phyloP scores from a whole-genome alignment of 2,797 vertebrate species.

The Thamnophis elegans region DNA sequence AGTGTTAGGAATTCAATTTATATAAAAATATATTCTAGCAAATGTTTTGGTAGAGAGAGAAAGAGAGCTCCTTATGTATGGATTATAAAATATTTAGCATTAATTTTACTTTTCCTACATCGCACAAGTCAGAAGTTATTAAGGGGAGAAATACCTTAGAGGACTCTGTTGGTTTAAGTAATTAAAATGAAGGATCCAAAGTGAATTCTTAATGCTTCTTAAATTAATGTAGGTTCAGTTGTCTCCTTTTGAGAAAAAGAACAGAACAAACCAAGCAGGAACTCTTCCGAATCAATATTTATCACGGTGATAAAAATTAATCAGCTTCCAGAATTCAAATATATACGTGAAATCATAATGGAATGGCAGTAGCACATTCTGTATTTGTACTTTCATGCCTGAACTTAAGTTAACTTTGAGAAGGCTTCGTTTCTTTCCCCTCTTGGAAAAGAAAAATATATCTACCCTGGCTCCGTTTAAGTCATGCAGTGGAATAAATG shows the following conservation, averaged over 20 bases:
- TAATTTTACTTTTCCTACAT: conserved; percentile 64
- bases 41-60: conserved; percentile 37
- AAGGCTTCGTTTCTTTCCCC: neutral
- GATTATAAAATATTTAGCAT: conserved; percentile 72
- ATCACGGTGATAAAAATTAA: conserved; percentile 42
- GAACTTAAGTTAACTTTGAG: neutral
- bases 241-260: conserved; percentile 38
- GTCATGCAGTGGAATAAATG: neutral
- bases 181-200: conserved; percentile 68
- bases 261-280: conserved; percentile 42
- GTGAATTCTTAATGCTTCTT: conserved; percentile 67
- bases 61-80: conserved; percentile 58
- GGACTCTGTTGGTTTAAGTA: conserved; percentile 64
- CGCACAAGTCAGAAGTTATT: conserved; percentile 52
- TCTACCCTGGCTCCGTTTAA: neutral
- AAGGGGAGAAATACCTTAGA: conserved; percentile 64
- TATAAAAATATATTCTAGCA: conserved; percentile 56
- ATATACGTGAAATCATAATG: neutral
- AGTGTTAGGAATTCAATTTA: conserved; percentile 61
- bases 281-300: conserved; percentile 42
- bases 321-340: neutral
- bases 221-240: conserved; percentile 53
- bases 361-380: neutral
- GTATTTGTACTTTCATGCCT: neutral
- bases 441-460: neutral